phyloP scores from a whole-genome alignment of 2,797 vertebrate genomes.

The Chiloscyllium punctatum region DNA sequence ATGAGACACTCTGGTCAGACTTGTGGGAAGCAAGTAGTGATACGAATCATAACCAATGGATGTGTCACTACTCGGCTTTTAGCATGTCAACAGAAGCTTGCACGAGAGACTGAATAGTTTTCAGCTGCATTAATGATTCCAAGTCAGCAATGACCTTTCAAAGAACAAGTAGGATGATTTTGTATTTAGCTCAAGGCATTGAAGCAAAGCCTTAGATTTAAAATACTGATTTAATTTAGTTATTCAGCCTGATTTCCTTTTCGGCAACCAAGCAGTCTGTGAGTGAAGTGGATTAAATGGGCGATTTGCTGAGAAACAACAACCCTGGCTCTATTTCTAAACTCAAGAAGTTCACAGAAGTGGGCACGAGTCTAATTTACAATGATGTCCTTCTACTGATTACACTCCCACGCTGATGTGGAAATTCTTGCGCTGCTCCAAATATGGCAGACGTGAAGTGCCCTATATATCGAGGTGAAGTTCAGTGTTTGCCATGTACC shows the following conservation, averaged over 20 bases:
- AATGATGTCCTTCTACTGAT: not conserved
- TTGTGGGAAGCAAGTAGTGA: too few relatives aligned
- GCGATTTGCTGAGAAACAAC: not conserved
- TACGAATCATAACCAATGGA: too few relatives aligned
- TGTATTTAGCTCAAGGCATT: too few relatives aligned
- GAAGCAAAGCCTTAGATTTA: too few relatives aligned
- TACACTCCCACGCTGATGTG: not conserved
- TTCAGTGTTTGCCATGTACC: not conserved
- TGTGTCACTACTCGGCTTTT: not conserved
- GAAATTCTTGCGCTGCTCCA: not conserved
- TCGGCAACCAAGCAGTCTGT: too few relatives aligned
- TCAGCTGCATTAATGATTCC: not conserved
- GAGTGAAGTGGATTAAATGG: not conserved
- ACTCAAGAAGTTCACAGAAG: not conserved
- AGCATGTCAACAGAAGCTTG: not conserved
- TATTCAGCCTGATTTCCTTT: too few relatives aligned
- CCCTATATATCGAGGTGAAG: too few relatives aligned
- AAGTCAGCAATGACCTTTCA: not conserved
- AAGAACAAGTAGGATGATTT: too few relatives aligned
- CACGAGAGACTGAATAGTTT: not conserved
- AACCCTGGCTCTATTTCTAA: not conserved
- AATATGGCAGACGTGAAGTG: not conserved
- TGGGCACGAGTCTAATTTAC: not conserved
- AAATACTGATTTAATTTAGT: too few relatives aligned
- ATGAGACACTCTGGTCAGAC: not conserved